phyloP scores from a whole-genome alignment of 2,113 vertebrate genomes.

The Todiramphus saurophagus region DNA sequence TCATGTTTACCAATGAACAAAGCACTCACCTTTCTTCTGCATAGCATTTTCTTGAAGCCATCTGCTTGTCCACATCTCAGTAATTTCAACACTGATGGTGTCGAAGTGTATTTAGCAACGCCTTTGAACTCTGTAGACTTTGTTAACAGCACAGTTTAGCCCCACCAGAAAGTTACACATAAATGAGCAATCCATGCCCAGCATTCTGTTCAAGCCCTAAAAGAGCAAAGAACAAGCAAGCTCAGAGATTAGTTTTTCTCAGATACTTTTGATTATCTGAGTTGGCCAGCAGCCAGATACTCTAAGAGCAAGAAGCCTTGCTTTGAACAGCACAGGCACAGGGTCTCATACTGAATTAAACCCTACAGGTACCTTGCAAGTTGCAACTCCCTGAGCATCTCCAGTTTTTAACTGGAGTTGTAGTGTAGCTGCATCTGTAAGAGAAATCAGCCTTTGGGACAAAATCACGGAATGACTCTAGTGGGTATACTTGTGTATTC shows the following conservation, averaged over 20 bases:
- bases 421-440: background rate
- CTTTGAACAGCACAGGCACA: background rate
- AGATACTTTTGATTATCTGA: background rate
- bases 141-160: background rate
- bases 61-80: background rate
- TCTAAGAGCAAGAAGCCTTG: background rate
- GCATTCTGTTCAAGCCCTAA: background rate
- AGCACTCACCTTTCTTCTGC: background rate
- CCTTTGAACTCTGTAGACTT: background rate
- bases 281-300: rapidly evolving
- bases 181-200: background rate
- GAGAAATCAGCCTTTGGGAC: background rate
- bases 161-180: background rate
- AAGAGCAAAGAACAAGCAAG: background rate
- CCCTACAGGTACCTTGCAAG: background rate
- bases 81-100: background rate
- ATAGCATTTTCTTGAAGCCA: background rate
- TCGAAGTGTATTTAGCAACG: background rate
- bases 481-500: rapidly evolving
- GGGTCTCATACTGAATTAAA: background rate
- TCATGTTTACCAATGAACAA: background rate
- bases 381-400: background rate
- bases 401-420: background rate
- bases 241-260: background rate
- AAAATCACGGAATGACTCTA: background rate